These are phyloP conservation scores for Sepiola atlantica DNA, from an alignment of 2,888 invertebrate genomes.

Conservation along the genomic window DNA sequence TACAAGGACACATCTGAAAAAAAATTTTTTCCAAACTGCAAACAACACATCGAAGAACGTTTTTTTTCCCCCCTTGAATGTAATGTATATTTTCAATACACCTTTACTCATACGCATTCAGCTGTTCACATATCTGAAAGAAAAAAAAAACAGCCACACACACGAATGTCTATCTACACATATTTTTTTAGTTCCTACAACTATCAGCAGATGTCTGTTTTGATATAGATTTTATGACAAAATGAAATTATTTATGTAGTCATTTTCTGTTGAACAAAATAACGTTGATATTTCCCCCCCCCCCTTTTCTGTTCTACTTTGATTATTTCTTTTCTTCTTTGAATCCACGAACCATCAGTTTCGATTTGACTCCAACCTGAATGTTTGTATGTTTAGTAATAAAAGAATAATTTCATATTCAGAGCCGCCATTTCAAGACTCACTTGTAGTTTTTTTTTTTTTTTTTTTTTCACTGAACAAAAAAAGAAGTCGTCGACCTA, in stretches of 20 bases:
- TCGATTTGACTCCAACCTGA: not conserved
- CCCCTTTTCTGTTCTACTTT: not conserved
- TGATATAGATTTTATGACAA: constrained; percentile 32
- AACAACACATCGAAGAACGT: not conserved
- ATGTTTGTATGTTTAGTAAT: not conserved
- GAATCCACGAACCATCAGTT: not conserved
- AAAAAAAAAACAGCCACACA: not conserved
- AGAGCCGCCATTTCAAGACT: not conserved
- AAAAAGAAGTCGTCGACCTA: not conserved
- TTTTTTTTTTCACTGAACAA: not conserved
- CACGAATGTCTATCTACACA: not conserved
- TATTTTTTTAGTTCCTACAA: not conserved
- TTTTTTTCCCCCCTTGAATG: not conserved
- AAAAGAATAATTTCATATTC: not conserved
- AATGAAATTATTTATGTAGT: constrained; percentile 32
- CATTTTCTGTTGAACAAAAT: constrained; percentile 13
- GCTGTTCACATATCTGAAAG: too few species aligned
- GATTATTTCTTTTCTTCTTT: not conserved
- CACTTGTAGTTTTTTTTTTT: not conserved
- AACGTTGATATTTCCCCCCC: not conserved
- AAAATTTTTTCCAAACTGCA: not conserved
- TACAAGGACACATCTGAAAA: too few species aligned
- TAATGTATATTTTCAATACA: not conserved
- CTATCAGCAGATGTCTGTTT: constrained; percentile 1
- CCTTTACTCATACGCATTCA: not conserved